phyloP scores from a whole-genome alignment of 2,113 vertebrate genomes.

The Xiphorhynchus elegans region DNA sequence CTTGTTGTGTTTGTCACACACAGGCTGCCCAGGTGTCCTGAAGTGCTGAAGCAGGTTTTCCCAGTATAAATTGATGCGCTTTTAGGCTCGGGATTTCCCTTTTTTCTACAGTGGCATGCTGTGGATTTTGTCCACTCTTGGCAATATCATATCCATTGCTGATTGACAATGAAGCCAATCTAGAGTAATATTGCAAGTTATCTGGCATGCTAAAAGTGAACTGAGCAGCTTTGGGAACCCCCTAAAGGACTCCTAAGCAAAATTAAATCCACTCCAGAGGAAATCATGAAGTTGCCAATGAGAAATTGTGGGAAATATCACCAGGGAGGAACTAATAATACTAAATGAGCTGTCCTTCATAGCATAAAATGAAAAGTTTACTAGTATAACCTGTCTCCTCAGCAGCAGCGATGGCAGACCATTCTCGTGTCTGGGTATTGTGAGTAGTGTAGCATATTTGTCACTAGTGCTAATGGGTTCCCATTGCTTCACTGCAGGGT shows the following conservation, averaged over 20 bases:
- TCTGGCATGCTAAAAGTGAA: accelerated
- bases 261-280: neutral
- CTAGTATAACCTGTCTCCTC: neutral
- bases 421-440: neutral
- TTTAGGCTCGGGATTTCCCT: neutral
- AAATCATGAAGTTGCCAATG: neutral
- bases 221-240: neutral
- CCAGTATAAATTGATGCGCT: neutral
- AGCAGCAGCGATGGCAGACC: neutral
- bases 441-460: neutral
- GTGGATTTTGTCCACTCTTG: neutral
- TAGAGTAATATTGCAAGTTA: neutral
- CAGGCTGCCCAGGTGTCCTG: neutral
- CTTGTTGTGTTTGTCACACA: neutral
- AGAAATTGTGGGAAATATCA: neutral
- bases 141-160: accelerated
- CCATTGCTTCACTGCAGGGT: neutral
- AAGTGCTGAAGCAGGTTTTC: neutral
- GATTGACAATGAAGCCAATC: neutral
- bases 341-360: neutral
- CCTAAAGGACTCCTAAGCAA: neutral
- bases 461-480: neutral
- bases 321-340: neutral
- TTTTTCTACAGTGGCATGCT: neutral
- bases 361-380: neutral